Conservation (phyloP, 2,113 vertebrate species). For the Corythornis cristatus region DNA sequence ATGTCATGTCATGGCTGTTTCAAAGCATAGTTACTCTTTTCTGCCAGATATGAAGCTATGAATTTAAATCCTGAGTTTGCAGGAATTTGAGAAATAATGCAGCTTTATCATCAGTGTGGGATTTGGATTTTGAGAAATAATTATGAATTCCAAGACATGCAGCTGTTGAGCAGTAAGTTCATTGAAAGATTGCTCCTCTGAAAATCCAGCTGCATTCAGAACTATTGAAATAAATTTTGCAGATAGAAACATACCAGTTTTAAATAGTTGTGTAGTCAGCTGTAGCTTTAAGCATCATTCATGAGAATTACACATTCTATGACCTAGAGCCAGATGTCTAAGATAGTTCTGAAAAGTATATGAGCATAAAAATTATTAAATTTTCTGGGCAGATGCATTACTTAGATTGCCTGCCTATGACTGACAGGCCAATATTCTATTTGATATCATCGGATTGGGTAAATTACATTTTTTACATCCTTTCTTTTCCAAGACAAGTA, state of each 20-base stretch:
- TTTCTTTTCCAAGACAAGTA: not conserved
- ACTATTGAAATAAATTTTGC: not conserved
- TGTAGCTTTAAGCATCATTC: not conserved
- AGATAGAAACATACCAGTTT: not conserved
- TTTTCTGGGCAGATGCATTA: not conserved
- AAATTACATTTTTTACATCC: constrained; percentile 25
- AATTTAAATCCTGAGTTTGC: not conserved
- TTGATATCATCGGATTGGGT: not conserved
- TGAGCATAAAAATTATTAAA: constrained; percentile 1
- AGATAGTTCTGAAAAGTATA: not conserved
- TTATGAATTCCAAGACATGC: not conserved
- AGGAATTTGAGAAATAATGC: not conserved
- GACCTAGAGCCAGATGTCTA: not conserved
- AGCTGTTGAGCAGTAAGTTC: not conserved
- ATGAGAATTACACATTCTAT: not conserved
- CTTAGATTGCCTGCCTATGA: not conserved
- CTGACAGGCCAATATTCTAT: not conserved
- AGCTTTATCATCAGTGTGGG: not conserved
- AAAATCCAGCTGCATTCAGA: not conserved
- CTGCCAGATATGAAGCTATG: not conserved
- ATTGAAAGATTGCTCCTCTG: not conserved
- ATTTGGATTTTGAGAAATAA: not conserved
- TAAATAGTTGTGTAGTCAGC: not conserved
- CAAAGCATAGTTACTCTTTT: not conserved
- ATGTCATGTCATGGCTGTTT: not conserved